A percentile compares a stretch with the other conserved stretches of the same genome.
Evolutionary conservation across 2,888 invertebrate genomes (phyloP).

Genomic region (Spilarctia lutea): DNA sequence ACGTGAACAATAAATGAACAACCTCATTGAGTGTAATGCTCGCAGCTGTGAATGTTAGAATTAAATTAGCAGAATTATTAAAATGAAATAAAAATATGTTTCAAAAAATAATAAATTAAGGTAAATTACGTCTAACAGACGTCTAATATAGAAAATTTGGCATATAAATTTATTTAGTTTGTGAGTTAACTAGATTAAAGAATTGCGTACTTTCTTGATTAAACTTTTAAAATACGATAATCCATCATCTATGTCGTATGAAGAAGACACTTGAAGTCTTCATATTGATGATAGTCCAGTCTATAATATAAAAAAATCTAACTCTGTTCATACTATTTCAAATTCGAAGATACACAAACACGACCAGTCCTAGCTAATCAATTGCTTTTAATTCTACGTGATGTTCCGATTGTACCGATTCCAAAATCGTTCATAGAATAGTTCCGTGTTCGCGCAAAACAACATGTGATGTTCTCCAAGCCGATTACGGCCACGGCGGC

Average conservation of each 20-base stretch:
- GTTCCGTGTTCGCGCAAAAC: conserved; percentile 1
- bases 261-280: no score
- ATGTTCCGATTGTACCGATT: no score
- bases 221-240: no score
- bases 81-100: neutral
- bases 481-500: no score
- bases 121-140: neutral
- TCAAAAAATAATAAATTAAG: neutral
- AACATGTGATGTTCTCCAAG: no score
- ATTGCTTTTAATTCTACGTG: neutral
- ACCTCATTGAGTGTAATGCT: neutral
- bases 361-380: neutral
- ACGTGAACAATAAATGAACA: neutral
- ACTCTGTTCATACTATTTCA: no score
- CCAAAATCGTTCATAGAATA: neutral
- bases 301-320: neutral
- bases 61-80: no score
- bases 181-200: no score
- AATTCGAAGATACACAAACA: neutral
- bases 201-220: no score
- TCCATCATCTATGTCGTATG: no score
- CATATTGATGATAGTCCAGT: neutral
- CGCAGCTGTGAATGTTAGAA: neutral
- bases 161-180: no score
- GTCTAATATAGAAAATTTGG: neutral